Conservation (phyloP, 2,888 invertebrate genomes). For the Lutraria lutraria region DNA sequence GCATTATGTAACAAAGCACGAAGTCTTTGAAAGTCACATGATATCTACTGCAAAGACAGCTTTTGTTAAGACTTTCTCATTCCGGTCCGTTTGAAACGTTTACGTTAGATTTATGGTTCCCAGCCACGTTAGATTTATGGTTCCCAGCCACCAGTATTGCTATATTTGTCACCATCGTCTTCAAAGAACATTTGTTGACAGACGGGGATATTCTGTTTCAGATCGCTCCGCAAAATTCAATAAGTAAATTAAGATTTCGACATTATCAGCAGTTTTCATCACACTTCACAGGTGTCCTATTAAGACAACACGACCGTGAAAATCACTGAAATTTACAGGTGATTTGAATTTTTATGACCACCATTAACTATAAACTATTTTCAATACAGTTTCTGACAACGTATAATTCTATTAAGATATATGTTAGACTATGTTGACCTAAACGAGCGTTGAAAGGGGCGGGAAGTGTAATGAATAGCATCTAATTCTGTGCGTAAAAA, state of each 20-base stretch:
- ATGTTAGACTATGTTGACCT: conserved; percentile 36
- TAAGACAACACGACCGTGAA: conserved; percentile 54
- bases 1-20: conserved; percentile 18
- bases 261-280: conserved; percentile 67
- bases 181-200: conserved; percentile 56
- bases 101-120: not conserved
- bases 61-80: not conserved
- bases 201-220: conserved; percentile 51
- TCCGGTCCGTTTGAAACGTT: conserved; percentile 1
- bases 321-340: conserved; percentile 68
- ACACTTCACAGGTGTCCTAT: conserved; percentile 62
- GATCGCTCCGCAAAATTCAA: conserved; percentile 21
- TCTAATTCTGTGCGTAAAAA: conserved; percentile 63
- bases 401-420: conserved; percentile 68
- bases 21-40: not conserved
- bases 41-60: not conserved
- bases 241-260: conserved; percentile 66
- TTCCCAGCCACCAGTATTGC: not conserved
- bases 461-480: conserved; percentile 57
- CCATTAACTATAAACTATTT: conserved; percentile 64
- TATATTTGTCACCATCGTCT: conserved; percentile 41
- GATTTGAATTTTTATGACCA: conserved; percentile 66
- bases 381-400: conserved; percentile 66
- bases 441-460: conserved; percentile 57
- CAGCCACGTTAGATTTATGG: conserved; percentile 10